Conservation (phyloP, 2,113 vertebrate genomes). For the Hippolais icterina region DNA sequence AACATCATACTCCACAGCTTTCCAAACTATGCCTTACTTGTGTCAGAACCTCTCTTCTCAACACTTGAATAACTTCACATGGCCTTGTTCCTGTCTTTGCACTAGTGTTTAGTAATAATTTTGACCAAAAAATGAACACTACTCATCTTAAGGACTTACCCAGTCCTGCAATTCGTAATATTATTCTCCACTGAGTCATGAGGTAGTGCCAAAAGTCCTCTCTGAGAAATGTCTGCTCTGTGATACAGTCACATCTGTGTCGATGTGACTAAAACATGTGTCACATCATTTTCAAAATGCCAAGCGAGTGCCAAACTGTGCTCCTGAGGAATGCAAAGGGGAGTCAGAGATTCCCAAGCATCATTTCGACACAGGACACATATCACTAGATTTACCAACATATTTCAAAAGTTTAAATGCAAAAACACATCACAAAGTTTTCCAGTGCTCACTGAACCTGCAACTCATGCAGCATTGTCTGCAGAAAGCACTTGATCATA, state of each 20-base stretch:
- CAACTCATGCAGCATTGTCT: background rate
- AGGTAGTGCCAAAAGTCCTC: background rate
- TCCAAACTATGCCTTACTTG: background rate
- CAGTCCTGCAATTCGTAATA: background rate
- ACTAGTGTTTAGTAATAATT: background rate
- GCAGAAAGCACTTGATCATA: background rate
- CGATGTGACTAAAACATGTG: background rate
- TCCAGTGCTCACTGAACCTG: background rate
- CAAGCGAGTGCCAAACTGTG: background rate
- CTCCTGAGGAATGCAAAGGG: background rate
- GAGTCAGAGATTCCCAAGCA: background rate
- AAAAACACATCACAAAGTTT: background rate
- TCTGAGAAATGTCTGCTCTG: background rate
- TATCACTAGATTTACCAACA: background rate
- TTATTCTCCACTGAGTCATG: background rate
- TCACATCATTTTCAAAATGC: background rate
- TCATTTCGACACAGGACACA: background rate
- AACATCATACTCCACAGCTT: background rate
- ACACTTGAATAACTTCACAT: accelerated
- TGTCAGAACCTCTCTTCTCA: background rate
- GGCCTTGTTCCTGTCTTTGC: background rate
- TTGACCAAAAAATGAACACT: background rate
- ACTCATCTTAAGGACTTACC: background rate
- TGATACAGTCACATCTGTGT: background rate
- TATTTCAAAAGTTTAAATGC: background rate